phyloP scores from a whole-genome alignment of 2,888 invertebrate genomes.

The Netelia virgata region DNA sequence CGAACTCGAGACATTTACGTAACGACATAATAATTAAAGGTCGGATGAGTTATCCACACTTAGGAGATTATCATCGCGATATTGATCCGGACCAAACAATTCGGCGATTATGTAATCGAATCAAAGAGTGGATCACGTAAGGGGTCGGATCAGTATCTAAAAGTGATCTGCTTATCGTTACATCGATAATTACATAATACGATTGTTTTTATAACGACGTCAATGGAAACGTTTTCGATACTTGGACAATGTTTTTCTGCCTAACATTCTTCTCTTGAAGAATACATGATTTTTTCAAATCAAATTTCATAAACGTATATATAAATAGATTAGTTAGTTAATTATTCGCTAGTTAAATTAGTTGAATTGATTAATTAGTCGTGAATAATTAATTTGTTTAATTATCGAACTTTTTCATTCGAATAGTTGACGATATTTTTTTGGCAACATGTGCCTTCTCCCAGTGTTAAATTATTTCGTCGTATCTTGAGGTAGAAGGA shows the following conservation, averaged over 20 bases:
- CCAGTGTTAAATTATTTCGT: not conserved
- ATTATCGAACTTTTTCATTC: no score
- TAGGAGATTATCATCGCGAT: slow-evolving; percentile 8
- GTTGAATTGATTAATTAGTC: no score
- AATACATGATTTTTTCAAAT: not conserved
- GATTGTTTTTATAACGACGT: not conserved
- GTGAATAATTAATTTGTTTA: no score
- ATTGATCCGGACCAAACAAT: slow-evolving; percentile 1
- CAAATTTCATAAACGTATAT: no score
- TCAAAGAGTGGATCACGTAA: slow-evolving; percentile 12
- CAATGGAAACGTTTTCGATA: not conserved
- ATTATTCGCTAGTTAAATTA: no score
- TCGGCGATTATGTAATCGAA: not conserved
- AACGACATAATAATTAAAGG: not conserved
- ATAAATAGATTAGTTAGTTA: no score
- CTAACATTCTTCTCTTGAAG: not conserved
- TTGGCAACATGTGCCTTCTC: not conserved
- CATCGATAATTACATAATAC: slow-evolving; percentile 41
- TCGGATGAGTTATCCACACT: not conserved
- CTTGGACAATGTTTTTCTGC: not conserved
- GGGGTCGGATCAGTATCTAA: not conserved
- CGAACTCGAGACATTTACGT: slow-evolving; percentile 4
- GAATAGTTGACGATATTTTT: not conserved
- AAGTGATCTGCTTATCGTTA: slow-evolving; percentile 21
- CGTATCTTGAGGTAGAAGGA: slow-evolving; percentile 17